phyloP scores from a whole-genome alignment of 2,113 vertebrate genomes.

The Eptesicus fuscus region DNA sequence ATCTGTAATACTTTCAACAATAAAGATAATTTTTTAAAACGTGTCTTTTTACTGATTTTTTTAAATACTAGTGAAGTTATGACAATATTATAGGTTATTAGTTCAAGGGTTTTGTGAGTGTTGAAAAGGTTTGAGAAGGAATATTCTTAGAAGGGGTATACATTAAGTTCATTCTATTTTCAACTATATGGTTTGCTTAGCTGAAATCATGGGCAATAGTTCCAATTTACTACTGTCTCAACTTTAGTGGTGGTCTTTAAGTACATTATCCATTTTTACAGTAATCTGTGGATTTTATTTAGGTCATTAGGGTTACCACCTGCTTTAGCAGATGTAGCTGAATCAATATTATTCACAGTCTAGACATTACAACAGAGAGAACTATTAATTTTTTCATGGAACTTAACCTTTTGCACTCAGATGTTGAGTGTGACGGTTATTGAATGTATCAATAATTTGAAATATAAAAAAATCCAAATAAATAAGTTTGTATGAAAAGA shows the following conservation, averaged over 20 bases:
- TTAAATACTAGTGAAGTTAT: not conserved
- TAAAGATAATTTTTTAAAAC: no score
- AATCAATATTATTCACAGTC: conserved; percentile 7
- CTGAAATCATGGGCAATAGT: not conserved
- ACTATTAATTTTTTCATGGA: conserved; percentile 10
- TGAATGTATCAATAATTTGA: no score
- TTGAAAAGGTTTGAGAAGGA: not conserved
- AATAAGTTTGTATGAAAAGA: no score
- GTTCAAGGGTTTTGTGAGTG: not conserved
- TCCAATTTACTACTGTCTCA: not conserved
- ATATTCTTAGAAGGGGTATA: not conserved
- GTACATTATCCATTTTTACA: conserved; percentile 10
- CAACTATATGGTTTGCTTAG: not conserved
- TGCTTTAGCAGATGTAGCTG: not conserved
- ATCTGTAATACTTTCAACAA: no score
- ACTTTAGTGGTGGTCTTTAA: not conserved
- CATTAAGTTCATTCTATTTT: not conserved
- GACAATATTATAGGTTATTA: not conserved
- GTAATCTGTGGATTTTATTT: not conserved
- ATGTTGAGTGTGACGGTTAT: no score
- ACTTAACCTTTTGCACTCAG: no score
- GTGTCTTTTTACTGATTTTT: not conserved
- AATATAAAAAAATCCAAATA: no score
- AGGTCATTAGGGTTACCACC: not conserved
- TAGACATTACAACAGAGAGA: not conserved